Conservation (phyloP, 2,113 vertebrate genomes). For the Agelaius tricolor region DNA sequence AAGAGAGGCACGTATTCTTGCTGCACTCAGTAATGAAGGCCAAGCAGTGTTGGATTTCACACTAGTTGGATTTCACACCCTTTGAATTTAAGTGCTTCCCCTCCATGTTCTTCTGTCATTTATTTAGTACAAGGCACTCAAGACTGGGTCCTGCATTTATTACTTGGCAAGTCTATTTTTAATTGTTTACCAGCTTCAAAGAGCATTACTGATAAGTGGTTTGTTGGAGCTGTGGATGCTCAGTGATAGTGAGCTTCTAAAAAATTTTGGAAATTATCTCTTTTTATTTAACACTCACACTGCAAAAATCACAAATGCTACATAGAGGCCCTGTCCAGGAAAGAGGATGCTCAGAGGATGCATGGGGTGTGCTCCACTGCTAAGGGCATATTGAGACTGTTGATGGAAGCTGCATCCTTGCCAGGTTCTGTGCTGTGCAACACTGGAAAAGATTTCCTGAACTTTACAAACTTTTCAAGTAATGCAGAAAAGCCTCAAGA, state of each 20-base stretch:
- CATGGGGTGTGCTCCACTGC: not conserved
- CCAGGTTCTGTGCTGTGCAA: not conserved
- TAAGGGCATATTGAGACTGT: not conserved
- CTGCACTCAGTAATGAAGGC: not conserved
- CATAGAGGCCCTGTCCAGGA: not conserved
- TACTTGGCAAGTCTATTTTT: not conserved
- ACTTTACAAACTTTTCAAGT: not conserved
- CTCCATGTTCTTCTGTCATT: not conserved
- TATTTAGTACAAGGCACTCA: not conserved
- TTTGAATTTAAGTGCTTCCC: not conserved
- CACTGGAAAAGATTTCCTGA: not conserved
- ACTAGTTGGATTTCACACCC: not conserved
- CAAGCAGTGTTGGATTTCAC: constrained; percentile 8
- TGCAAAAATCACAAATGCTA: not conserved
- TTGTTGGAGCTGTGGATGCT: not conserved
- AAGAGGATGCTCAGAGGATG: not conserved
- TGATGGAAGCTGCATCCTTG: not conserved
- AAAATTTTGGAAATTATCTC: not conserved
- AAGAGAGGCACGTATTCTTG: not conserved
- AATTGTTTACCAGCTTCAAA: not conserved
- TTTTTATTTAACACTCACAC: not conserved
- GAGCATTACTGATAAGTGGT: not conserved
- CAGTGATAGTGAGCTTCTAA: not conserved
- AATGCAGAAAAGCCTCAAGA: not conserved
- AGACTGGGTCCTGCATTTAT: not conserved